Conservation (phyloP, 2,888 invertebrate genomes). For the Pristionchus mayeri region DNA sequence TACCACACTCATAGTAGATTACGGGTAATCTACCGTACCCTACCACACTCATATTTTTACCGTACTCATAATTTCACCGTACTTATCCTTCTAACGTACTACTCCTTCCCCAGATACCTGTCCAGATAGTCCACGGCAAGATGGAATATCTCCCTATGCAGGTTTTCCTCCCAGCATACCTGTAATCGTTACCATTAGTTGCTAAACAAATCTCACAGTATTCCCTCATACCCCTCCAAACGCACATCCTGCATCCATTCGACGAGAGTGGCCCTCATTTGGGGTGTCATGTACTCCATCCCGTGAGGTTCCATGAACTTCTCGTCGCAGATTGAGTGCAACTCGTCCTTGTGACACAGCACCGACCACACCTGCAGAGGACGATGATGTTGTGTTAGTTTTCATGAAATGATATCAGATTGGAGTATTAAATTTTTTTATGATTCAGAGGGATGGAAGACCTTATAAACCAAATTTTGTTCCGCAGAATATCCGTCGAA, state of each 20-base stretch:
- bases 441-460: no score
- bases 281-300: slow-evolving; percentile 82
- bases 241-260: slow-evolving; percentile 94
- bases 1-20: no score
- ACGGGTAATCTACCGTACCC: no score
- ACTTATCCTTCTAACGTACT: slow-evolving; percentile 76
- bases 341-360: slow-evolving; percentile 89
- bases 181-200: slow-evolving; percentile 72
- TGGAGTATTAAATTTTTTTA: no score
- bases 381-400: no score
- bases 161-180: slow-evolving; percentile 95
- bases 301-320: slow-evolving; percentile 76
- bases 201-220: not conserved
- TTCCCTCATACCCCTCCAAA: not conserved
- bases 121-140: slow-evolving; percentile 95
- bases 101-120: slow-evolving; percentile 80
- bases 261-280: slow-evolving; percentile 93
- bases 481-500: no score
- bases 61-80: no score
- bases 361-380: slow-evolving; percentile 85
- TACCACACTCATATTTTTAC: no score
- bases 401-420: no score
- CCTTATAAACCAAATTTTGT: no score
- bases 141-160: slow-evolving; percentile 96
- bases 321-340: slow-evolving; percentile 80